These are phyloP conservation scores for Orussus abietinus DNA, from an alignment of 1,140 invertebrate genomes.

Conservation along the genomic window DNA sequence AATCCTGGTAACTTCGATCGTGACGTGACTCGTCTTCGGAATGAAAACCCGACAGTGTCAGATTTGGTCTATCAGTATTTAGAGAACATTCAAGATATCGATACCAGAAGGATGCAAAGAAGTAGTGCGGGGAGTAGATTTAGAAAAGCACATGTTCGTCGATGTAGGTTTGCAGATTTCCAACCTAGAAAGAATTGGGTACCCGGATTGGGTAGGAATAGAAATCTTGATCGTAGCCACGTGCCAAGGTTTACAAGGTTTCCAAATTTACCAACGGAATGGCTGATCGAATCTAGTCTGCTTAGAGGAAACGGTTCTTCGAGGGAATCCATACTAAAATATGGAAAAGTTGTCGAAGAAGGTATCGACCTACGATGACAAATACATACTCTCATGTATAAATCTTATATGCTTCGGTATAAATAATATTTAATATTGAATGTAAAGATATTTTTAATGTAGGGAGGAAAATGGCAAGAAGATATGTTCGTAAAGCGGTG, in stretches of 20 bases:
- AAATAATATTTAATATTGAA: neutral
- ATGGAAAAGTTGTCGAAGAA: neutral
- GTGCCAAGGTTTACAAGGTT: neutral
- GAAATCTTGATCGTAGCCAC: neutral
- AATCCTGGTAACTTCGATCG: too few relatives aligned
- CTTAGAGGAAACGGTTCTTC: neutral
- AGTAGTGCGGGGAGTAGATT: slow-evolving; percentile 28
- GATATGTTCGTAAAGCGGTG: slow-evolving; percentile 20
- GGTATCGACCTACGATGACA: too few relatives aligned
- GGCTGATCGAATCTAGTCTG: neutral
- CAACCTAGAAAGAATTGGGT: neutral
- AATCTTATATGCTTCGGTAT: neutral
- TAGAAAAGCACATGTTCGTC: slow-evolving; percentile 15
- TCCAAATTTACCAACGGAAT: neutral
- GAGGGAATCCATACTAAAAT: neutral
- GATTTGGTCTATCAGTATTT: slow-evolving; percentile 34
- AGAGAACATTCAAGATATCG: slow-evolving; percentile 14
- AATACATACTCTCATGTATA: neutral
- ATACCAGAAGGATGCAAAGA: slow-evolving; percentile 15
- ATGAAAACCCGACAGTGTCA: slow-evolving; percentile 14
- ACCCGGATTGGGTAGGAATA: neutral
- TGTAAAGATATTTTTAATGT: slow-evolving; percentile 1
- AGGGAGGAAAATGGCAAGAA: slow-evolving; percentile 9
- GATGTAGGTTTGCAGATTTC: too few relatives aligned
- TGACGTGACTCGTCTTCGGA: neutral